Evolutionary conservation across 53 echinoderm and acorn worm species (phyloP), one percentile per base, ranked within the genome.

Genomic region (Paracentrotus lividus): DNA sequence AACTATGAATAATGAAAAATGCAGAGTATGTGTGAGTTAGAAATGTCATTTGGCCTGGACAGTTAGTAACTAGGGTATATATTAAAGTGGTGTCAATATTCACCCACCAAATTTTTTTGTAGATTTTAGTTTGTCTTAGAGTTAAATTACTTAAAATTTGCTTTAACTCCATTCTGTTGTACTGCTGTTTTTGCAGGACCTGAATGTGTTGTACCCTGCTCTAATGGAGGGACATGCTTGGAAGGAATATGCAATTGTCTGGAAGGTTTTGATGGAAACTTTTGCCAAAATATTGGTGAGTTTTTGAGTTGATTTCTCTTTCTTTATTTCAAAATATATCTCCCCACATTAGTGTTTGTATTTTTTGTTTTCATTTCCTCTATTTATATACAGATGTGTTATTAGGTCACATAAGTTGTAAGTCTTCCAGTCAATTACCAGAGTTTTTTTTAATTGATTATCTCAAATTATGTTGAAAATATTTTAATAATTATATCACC

Each of bases 281-380:
- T 90, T 94, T 98, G 98, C 59, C 98, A 97, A 93, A 97, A 97
- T 53, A 89, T 94, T n/a, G 81, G 97, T 97, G 90, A 97, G 97
- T 56, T 56, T 72, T 40, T 38, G 40, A 66, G 66, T 27, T 36
- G 18, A 16, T 72, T 72, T 36, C 36, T 5, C 20, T 72, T 72
- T 1, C 20, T 1, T 69, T n/a, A n/a, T n/a, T n/a, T n/a, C n/a
- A n/a, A n/a, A n/a, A 14, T 38, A 10, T 72, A 32, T 21, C 38
- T 38, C 18, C 72, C 18, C 21, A 72, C 38, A 34, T 72, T 31
- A 7, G 34, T 69, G 16, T 38, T 69, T 36, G 1, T 1, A 36
- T 15, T 36, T 6, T 34, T 36, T 69, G 16, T 34, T 34, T 18
- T 72, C 21, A 33, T 31, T n/a, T 59, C 4, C 59, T 0, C 5